These are phyloP conservation scores for Patella pellucida DNA, from an alignment of 2,888 invertebrate genomes.

Conservation along the genomic window DNA sequence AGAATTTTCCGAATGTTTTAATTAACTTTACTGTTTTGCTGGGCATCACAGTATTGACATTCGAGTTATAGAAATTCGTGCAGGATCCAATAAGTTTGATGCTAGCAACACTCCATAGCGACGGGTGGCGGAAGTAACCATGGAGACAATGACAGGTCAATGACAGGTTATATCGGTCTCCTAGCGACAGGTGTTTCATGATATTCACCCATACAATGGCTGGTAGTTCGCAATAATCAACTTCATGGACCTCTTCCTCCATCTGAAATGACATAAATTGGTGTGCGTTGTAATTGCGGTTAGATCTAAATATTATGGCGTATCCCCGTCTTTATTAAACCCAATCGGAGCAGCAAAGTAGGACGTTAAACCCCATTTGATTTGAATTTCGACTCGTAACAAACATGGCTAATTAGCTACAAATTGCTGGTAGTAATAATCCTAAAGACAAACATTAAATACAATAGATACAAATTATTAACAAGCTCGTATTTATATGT, in stretches of 20 bases:
- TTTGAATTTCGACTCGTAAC: too few species aligned
- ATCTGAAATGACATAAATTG: not conserved
- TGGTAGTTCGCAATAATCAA: slow-evolving; percentile 54
- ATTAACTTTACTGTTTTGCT: slow-evolving; percentile 34
- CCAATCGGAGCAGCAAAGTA: too few species aligned
- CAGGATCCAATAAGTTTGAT: slow-evolving; percentile 38
- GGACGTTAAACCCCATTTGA: too few species aligned
- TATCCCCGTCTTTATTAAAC: too few species aligned
- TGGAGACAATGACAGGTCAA: slow-evolving; percentile 49
- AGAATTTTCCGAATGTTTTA: slow-evolving; percentile 53
- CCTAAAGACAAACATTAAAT: too few species aligned
- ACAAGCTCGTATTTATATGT: too few species aligned
- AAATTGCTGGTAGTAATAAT: too few species aligned
- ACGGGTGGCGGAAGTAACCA: slow-evolving; percentile 57
- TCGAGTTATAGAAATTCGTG: slow-evolving; percentile 18
- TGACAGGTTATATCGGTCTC: slow-evolving; percentile 49
- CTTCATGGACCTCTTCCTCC: slow-evolving; percentile 18
- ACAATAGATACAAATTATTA: too few species aligned
- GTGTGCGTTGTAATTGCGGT: too few species aligned
- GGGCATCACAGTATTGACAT: slow-evolving; percentile 19
- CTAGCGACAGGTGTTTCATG: slow-evolving; percentile 45
- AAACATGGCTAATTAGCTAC: too few species aligned
- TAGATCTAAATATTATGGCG: too few species aligned
- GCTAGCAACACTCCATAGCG: slow-evolving; percentile 52
- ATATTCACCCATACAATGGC: slow-evolving; percentile 56